These are phyloP conservation scores for Sinella curviseta DNA, from an alignment of 1,140 invertebrate genomes.

Conservation along the genomic window DNA sequence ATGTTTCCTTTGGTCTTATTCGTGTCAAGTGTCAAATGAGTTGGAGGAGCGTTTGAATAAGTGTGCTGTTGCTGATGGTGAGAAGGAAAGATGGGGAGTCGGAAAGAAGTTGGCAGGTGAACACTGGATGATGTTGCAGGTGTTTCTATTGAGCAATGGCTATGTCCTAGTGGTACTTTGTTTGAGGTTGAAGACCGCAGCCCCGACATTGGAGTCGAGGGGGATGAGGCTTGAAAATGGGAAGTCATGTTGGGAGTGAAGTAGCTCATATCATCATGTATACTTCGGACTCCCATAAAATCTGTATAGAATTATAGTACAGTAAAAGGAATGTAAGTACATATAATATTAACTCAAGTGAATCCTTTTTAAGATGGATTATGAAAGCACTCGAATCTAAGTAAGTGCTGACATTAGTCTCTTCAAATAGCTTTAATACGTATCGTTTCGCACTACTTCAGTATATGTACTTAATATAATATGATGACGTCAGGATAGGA, in stretches of 20 bases:
- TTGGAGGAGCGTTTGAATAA: background rate
- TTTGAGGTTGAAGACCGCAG: background rate
- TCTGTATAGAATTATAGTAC: slow-evolving; percentile 18
- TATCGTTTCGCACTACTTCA: no score
- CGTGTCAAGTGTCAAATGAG: background rate
- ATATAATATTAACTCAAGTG: no score
- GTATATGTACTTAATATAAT: no score
- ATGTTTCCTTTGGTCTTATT: background rate
- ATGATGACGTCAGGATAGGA: no score
- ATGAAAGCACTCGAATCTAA: no score
- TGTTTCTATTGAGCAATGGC: slow-evolving; percentile 21
- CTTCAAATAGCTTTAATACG: no score
- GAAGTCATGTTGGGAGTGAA: slow-evolving; percentile 21
- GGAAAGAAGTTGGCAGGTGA: slow-evolving; percentile 24
- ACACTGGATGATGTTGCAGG: background rate
- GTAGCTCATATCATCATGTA: slow-evolving; percentile 44
- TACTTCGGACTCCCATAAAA: slow-evolving; percentile 42
- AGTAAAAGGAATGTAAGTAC: no score
- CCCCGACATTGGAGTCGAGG: slow-evolving; percentile 39
- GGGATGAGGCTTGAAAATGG: slow-evolving; percentile 33
- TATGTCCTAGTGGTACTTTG: slow-evolving; percentile 3
- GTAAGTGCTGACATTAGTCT: no score
- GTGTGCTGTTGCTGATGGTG: slow-evolving; percentile 6
- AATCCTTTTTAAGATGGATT: no score
- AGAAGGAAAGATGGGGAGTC: background rate